Base-by-base conservation (phyloP, 2,113 vertebrate species). In the Ranitomeya imitator region DNA sequence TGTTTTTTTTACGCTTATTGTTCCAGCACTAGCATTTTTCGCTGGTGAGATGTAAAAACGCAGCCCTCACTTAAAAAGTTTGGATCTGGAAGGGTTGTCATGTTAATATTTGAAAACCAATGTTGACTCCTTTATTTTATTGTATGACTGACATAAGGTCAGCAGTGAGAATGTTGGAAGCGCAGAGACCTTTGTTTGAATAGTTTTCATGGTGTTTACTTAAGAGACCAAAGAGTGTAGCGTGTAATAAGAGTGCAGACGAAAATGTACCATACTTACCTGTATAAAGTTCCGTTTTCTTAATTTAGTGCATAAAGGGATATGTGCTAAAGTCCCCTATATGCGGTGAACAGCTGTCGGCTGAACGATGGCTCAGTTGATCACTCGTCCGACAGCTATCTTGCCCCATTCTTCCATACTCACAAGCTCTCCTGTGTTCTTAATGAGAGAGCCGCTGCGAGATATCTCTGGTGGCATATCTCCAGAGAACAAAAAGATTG, bases 151-250 rank as follows among this genome's bases (percentile, higher is more conserved):
- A 83, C 80, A 67, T 67, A 67, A 77, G 31, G 55, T 45, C 85
- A 63, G n/a, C 71, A 13, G 31, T 18, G 4, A 78, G 73, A 60
- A 59, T 51, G 60, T 67, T 51, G 37, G 83, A 78, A 13, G 57
- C 52, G 7, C n/a, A 60, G 12, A 61, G 71, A 61, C 73, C 63
- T 16, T 63, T 86, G 55, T 86, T 86, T 78, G 59, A 73, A 61
- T 57, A 77, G 85, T 60, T 19, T 65, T 86, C 14, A 54, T 60
- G 51, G 23, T 86, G 21, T 86, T 86, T 78, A 15, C 37, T 77
- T n/a, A 86, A 19, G 15, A 51, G 23, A 31, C 26, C 19, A 45
- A 82, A 52, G 26, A 31, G 26, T 31, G 26, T 2, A 31, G 2
- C 26, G 26, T 31, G 26, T 31, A 8, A 77, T 18, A 77, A 45